phyloP scores from a whole-genome alignment of 2,113 vertebrate genomes.

The Strix uralensis region DNA sequence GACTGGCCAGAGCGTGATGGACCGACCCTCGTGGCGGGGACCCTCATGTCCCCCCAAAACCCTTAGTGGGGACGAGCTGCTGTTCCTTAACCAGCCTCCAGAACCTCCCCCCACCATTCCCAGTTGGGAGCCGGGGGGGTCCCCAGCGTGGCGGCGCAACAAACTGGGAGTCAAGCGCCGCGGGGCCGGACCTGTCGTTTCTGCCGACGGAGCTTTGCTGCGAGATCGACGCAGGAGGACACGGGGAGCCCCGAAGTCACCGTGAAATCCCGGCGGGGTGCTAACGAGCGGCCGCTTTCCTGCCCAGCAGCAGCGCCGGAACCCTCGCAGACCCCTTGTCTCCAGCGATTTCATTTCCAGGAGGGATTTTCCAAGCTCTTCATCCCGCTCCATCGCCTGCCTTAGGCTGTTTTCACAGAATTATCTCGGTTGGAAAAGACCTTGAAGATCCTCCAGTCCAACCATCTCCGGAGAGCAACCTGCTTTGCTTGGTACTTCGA shows the following conservation, averaged over 20 bases:
- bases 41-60: neutral
- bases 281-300: neutral
- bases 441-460: no score
- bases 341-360: accelerated
- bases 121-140: neutral
- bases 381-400: accelerated
- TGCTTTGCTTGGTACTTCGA: neutral
- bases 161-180: neutral
- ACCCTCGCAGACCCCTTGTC: neutral
- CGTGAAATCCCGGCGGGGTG: neutral
- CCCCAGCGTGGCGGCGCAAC: accelerated
- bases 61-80: accelerated
- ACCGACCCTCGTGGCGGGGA: accelerated
- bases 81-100: neutral
- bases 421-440: no score
- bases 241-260: no score
- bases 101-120: neutral
- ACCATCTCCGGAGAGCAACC: neutral
- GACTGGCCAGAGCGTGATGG: neutral
- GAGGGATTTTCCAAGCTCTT: neutral
- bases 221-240: no score
- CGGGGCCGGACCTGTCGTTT: no score
- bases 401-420: no score
- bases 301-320: no score
- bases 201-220: no score